These are phyloP conservation scores for Saxidomus purpurata DNA, from an alignment of 1,140 invertebrate species.

Conservation along the genomic window DNA sequence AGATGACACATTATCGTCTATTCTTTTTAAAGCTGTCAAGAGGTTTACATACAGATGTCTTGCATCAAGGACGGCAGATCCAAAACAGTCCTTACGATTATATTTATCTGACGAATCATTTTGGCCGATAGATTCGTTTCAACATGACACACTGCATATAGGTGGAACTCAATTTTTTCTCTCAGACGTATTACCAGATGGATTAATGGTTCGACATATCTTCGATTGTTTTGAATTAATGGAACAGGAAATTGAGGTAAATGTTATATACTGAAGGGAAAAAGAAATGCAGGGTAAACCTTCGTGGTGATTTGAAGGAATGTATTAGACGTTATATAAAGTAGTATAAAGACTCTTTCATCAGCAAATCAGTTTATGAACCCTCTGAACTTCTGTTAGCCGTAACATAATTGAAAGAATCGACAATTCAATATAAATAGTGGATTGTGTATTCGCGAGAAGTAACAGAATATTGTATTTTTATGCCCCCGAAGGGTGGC, in stretches of 20 bases:
- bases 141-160: not conserved
- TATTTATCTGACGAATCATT: constrained; percentile 35
- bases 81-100: not conserved
- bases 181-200: not conserved
- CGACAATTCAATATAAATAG: no score
- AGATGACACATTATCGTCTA: not conserved
- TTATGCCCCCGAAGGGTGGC: no score
- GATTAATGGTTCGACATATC: constrained; percentile 14
- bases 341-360: no score
- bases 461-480: no score
- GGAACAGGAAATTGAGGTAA: constrained; percentile 18
- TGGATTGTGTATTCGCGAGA: no score
- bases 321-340: no score
- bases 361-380: not conserved
- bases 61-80: not conserved
- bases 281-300: not conserved
- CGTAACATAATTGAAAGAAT: not conserved
- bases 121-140: constrained; percentile 1
- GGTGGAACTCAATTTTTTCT: not conserved
- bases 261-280: not conserved
- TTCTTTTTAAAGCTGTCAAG: constrained; percentile 37
- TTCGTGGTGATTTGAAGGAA: not conserved
- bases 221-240: not conserved
- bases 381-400: not conserved
- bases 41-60: constrained; percentile 51